These are phyloP conservation scores for Plagodis pulveraria DNA, from an alignment of 2,888 invertebrate species.

Conservation along the genomic window DNA sequence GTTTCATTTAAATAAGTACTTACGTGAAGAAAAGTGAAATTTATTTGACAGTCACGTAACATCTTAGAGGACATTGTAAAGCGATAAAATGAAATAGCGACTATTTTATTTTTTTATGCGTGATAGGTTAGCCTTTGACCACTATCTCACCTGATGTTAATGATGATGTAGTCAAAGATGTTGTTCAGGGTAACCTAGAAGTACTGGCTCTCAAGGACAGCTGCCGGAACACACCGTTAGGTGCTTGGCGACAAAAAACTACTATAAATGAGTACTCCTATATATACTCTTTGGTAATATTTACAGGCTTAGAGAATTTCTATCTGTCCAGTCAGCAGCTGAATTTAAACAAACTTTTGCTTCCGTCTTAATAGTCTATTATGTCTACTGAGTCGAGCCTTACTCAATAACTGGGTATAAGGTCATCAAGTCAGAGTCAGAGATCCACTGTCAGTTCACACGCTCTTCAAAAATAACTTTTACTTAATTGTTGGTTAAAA, in stretches of 20 bases:
- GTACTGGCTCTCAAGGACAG: too few species aligned
- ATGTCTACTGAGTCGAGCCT: slow-evolving; percentile 24
- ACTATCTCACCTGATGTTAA: too few species aligned
- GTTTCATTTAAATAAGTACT: slow-evolving; percentile 53
- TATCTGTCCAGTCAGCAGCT: slow-evolving; percentile 6
- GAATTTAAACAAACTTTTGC: slow-evolving; percentile 10
- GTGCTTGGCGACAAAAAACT: too few species aligned
- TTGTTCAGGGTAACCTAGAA: too few species aligned
- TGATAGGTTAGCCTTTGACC: too few species aligned
- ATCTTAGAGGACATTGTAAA: slow-evolving; percentile 16
- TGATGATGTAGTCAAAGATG: too few species aligned
- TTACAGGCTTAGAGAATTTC: slow-evolving; percentile 18
- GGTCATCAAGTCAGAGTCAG: slow-evolving; percentile 45
- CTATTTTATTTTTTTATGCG: too few species aligned
- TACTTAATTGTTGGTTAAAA: slow-evolving; percentile 74
- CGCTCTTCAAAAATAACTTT: slow-evolving; percentile 70
- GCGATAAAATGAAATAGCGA: slow-evolving; percentile 12
- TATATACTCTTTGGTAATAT: slow-evolving; percentile 12
- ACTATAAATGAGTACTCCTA: too few species aligned
- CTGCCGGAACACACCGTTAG: too few species aligned
- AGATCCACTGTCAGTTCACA: slow-evolving; percentile 58
- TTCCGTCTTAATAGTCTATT: slow-evolving; percentile 20
- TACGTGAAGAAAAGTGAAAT: slow-evolving; percentile 65
- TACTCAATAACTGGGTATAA: slow-evolving; percentile 33
- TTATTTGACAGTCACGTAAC: slow-evolving; percentile 27